A percentile compares a stretch with the other conserved stretches of the same genome.
These are phyloP conservation scores for Amphipoea lucens DNA, from an alignment of 2,888 invertebrate genomes.

Conservation along the genomic window DNA sequence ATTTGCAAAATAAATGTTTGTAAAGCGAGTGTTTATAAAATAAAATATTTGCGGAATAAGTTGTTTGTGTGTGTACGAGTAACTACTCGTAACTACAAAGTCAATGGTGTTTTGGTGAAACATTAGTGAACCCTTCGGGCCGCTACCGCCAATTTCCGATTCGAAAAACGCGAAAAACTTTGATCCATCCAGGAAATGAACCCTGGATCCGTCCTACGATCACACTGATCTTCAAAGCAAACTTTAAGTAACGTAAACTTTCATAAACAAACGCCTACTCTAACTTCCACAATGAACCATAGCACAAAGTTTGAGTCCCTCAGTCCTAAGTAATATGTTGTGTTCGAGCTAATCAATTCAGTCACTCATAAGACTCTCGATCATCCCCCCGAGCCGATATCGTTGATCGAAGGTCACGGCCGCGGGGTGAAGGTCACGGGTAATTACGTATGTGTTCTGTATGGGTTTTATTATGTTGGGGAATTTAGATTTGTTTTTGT, in stretches of 20 bases:
- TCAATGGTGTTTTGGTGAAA: too few relatives aligned
- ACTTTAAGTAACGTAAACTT: neutral
- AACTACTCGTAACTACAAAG: too few relatives aligned
- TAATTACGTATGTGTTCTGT: constrained; percentile 40
- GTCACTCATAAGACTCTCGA: constrained; percentile 49
- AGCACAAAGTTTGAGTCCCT: constrained; percentile 47
- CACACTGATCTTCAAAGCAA: neutral
- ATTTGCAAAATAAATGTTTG: too few relatives aligned
- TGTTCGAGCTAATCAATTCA: constrained; percentile 64
- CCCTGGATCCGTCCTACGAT: too few relatives aligned
- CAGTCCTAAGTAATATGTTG: constrained; percentile 59
- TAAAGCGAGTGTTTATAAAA: too few relatives aligned
- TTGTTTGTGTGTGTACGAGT: too few relatives aligned
- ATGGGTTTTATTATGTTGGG: constrained; percentile 21
- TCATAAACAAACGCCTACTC: constrained; percentile 1
- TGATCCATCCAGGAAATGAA: neutral
- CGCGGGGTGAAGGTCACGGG: constrained; percentile 34
- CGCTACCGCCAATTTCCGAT: too few relatives aligned
- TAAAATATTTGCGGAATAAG: too few relatives aligned
- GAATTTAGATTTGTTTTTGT: neutral
- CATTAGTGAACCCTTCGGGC: too few relatives aligned
- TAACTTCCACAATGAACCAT: constrained; percentile 28
- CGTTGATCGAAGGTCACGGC: constrained; percentile 43
- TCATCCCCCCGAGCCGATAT: constrained; percentile 40
- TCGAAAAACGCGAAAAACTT: neutral